phyloP scores from a whole-genome alignment of 2,113 vertebrate species.

The Erinaceus europaeus region DNA sequence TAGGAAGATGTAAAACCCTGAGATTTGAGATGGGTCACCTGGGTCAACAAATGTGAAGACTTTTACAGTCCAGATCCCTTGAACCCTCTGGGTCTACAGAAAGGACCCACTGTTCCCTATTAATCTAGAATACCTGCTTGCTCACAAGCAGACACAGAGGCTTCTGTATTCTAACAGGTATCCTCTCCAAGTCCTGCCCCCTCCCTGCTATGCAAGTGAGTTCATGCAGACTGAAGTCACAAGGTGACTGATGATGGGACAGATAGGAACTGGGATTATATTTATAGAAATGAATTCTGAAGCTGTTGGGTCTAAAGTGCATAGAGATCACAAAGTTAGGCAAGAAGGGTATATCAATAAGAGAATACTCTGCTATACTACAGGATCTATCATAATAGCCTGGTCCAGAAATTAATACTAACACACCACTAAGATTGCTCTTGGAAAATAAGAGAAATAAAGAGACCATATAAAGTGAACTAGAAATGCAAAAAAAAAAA shows the following conservation, averaged over 20 bases:
- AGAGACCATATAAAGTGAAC: background rate
- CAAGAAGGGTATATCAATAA: background rate
- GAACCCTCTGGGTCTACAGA: background rate
- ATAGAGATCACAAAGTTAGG: background rate
- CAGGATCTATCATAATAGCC: background rate
- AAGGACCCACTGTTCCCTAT: background rate
- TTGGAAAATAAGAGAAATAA: conserved; percentile 1
- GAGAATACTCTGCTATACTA: background rate
- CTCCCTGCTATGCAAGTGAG: background rate
- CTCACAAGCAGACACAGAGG: background rate
- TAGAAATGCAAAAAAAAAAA: background rate
- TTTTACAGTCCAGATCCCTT: background rate
- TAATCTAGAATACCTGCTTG: background rate
- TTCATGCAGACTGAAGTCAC: background rate
- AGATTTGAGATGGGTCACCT: background rate
- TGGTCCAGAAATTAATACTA: background rate
- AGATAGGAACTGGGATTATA: background rate
- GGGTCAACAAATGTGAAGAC: background rate
- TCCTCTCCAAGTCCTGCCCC: background rate
- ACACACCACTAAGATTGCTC: background rate
- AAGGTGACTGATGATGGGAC: background rate
- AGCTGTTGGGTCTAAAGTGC: background rate
- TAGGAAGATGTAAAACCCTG: background rate
- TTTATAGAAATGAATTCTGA: background rate
- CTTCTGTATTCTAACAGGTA: background rate